Percentiles rank a stretch among this genome's conserved stretches.
phyloP scores from a whole-genome alignment of 1,140 invertebrate species.

The Caenorhabditis elegans region WBcel235 BX284605.5:8019501-8020000 shows the following conservation, averaged over 20 bases:
- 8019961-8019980: neutral
- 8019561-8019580: constrained; percentile 62
- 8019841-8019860: too few species aligned
- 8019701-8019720: too few species aligned
- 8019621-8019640: neutral
- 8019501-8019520: constrained; percentile 64
- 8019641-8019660: too few species aligned
- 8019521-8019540: constrained; percentile 55
- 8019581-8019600: constrained; percentile 54
- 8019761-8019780: too few species aligned
- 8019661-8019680: too few species aligned
- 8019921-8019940: neutral
- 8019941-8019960: neutral
- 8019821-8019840: too few species aligned
- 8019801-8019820: too few species aligned
- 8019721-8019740: too few species aligned
- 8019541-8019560: constrained; percentile 60
- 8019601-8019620: constrained; percentile 36
- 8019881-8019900: neutral
- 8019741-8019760: too few species aligned
- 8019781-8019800: too few species aligned
- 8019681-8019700: too few species aligned
- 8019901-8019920: neutral
- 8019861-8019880: too few species aligned
- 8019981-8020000: constrained; percentile 20